Evolutionary conservation across 2,113 vertebrate genomes (phyloP), one percentile per base, ranked within the genome.

Genomic region (Silurus meridionalis): DNA sequence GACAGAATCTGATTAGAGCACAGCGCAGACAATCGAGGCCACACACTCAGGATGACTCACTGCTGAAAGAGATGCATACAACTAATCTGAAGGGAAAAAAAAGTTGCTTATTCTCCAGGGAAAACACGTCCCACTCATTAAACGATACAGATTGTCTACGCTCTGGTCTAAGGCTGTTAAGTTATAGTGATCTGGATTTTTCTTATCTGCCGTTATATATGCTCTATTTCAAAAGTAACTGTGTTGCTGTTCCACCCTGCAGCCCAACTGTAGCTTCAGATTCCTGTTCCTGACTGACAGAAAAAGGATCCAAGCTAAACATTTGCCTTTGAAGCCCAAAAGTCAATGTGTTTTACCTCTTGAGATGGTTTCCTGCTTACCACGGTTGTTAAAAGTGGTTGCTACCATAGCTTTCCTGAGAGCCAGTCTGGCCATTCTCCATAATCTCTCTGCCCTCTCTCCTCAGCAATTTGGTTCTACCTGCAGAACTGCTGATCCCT

Each of bases 1-100:
- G 71, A 81, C 23, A 60, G 82, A 81, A 85, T 85, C 74, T 85
- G 60, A 85, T 46, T 80, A 55, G 15, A 85, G 28, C 55, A 46
- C 53, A 57, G 71, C 21, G 60, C 67, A 83, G 66, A 61, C 74
- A 23, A 50, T 19, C 1, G n/a, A 85, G 84, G 64, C 28, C 84
- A 13, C 66, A 71, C 82, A 71, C 53, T 17, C 48, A 66, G 46
- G 67, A 50, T 55, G 50, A 83, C 67, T 37, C 82, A 74, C 57
- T 14, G 60, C 72, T 84, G 58, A 84, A 61, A 84, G 69, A 75
- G 71, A 11, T 52, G 48, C 52, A 69, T 63, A 80, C 53, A 71
- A 48, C 60, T 55, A 80, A 80, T 71, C 64, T 69, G 60, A 8
- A 6, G 5, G 8, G 78, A 46, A 46, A 8, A 77, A 85, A 78